Evolutionary conservation across 2,113 vertebrate species (phyloP), one percentile per base, ranked within the genome.

Genomic region (Sigmodon hispidus): DNA sequence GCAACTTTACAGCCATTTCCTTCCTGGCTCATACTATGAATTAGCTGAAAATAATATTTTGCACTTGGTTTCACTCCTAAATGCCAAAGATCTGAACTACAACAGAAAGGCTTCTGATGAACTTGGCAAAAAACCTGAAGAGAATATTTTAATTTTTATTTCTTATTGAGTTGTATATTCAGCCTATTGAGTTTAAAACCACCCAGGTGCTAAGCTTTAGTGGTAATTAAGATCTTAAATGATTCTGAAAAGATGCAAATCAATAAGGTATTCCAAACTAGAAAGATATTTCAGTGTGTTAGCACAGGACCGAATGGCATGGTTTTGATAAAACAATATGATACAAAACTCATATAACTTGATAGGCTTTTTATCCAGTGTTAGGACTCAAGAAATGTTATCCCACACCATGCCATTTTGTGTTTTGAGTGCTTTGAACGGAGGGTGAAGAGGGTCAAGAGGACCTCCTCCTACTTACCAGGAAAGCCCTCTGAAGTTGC

Each of bases 91-190:
- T 87, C 70, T 85, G 29, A 96, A 72, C 45, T 80, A 94, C 87
- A 75, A 57, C 70, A 84, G 72, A 86, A 92, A 95, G 87, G 3
- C 50, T 81, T 72, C 91, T 84, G 81, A 91, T 63, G 73, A 96
- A 90, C 83, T 61, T 93, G 84, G 50, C 19, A 95, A 96, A 70
- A 84, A 72, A n/a, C n/a, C 6, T 59, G 29, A 85, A 94, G 84
- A 67, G 77, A 77, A 31, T 9, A 34, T 65, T 77, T 94, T 92
- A 48, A 76, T 76, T 65, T 95, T 96, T 93, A 96, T 67, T 90
- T 95, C 65, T 79, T 55, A 45, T 75, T 90, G 94, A 91, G 87
- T 57, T 87, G 63, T 93, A 89, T 89, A 86, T 87, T 17, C 40
- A 91, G 90, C 90, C 86, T 80, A 48, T 1, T 92, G 92, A 94